A percentile compares a stretch with the other conserved stretches of the same genome.
Conservation (phyloP, 2,113 vertebrate genomes). For the Alaudala cheleensis region DNA sequence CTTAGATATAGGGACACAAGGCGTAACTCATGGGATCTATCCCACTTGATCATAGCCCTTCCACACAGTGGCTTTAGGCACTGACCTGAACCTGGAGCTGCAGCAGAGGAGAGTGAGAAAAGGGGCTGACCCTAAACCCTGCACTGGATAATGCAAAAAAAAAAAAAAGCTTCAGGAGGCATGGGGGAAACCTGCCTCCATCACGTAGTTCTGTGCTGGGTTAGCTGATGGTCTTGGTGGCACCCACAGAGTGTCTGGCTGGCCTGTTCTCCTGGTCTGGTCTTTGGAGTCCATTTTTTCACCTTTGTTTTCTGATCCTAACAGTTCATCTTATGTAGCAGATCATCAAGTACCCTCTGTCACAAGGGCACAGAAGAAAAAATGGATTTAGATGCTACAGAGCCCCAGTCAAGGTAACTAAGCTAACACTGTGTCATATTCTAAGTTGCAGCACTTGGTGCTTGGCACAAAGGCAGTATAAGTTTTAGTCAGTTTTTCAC, state of each 20-base stretch:
- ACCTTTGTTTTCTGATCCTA: background rate
- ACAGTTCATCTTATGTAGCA: background rate
- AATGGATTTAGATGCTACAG: background rate
- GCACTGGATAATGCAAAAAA: background rate
- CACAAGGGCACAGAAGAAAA: background rate
- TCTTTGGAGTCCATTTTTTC: background rate
- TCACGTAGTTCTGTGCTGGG: accelerated
- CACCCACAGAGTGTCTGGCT: background rate
- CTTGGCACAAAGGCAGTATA: background rate
- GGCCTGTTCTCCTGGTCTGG: background rate
- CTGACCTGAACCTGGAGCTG: background rate
- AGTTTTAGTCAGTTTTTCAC: background rate
- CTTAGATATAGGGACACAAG: background rate
- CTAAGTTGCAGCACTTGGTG: background rate
- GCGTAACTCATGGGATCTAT: background rate
- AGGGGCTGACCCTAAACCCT: background rate
- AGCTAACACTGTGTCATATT: background rate
- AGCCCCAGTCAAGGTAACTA: background rate
- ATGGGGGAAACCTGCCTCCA: background rate
- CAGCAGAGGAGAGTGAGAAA: background rate
- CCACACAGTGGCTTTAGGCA: background rate
- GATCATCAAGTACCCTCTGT: background rate
- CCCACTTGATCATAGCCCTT: accelerated
- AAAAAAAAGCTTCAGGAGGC: background rate
- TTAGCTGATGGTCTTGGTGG: background rate